Base-by-base conservation (phyloP, 2,113 vertebrate genomes). In the Danionella cerebrum region DNA sequence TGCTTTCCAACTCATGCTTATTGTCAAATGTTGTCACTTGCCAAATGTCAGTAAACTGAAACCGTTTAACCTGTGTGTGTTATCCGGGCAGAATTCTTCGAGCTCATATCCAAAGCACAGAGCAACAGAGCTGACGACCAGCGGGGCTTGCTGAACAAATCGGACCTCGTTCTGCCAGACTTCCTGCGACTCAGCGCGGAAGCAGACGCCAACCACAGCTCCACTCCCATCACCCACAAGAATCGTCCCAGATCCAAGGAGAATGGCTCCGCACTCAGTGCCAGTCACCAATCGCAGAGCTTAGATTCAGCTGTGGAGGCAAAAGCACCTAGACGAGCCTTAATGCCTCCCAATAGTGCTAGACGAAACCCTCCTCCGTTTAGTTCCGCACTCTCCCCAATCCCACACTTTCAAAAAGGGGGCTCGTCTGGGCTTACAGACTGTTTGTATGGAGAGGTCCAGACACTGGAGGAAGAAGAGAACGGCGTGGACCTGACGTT, bases 61-160 rank as follows among this genome's bases (percentile, higher is more conserved):
- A 55, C 52, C 64, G 69, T 73, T 31, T 53, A 74, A 53, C 41
- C 18, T 44, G 14, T 68, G 48, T 64, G 3, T 73, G 39, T 77
- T 67, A 13, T 70, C 53, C 71, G 84, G 65, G 70, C 79, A 99
- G 96, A 98, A 76, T 96, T 99, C 91, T 99, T 99, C 91, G 91
- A 98, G 87, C 93, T 98, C 86, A 92, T 99, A 88, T 96, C 94
- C 89, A 98, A 96, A 91, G 96, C 96, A 84, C 96, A 99, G 89
- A 94, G 93, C 90, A 94, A 90, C 89, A 84, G 96, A 91, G 94
- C 94, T 77, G 90, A 98, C 81, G 96, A 99, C 92, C 96, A 99
- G 83, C 93, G 96, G 78, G 96, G 96, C 87, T 86, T 98, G 85
- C 89, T 98, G 82, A 94, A 94, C 81, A 98, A 94, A 88, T 95